A percentile compares a stretch with the other conserved stretches of the same genome.
Conservation (phyloP, 2,797 vertebrate species). For the Cichlasoma orientale region DNA sequence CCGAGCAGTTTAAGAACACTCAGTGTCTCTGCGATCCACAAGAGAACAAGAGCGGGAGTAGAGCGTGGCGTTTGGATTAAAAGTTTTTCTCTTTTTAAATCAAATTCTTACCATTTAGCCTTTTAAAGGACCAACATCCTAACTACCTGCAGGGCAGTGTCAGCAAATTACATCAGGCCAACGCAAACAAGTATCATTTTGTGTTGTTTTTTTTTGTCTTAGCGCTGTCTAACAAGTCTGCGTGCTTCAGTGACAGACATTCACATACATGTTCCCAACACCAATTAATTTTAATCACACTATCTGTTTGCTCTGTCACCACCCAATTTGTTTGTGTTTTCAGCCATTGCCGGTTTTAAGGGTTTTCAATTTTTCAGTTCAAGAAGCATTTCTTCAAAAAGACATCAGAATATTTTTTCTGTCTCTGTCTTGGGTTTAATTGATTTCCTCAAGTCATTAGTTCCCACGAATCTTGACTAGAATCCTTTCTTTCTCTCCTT, state of each 20-base stretch:
- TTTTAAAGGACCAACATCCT: background rate
- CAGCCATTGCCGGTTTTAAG: slow-evolving; percentile 58
- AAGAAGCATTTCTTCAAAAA: slow-evolving; percentile 55
- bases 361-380: slow-evolving; percentile 70
- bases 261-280: slow-evolving; percentile 12
- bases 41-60: background rate
- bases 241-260: slow-evolving; percentile 15
- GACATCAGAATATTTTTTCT: slow-evolving; percentile 34
- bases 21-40: background rate
- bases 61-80: background rate
- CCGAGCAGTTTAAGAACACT: background rate
- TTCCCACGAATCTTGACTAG: slow-evolving; percentile 23
- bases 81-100: background rate
- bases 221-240: background rate
- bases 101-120: background rate
- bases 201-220: slow-evolving; percentile 14
- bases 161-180: slow-evolving; percentile 10
- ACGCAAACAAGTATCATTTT: slow-evolving; percentile 2
- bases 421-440: slow-evolving; percentile 55
- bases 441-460: slow-evolving; percentile 70
- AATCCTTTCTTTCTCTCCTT: slow-evolving; percentile 41
- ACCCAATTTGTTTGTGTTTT: slow-evolving; percentile 64
- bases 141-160: background rate
- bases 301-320: slow-evolving; percentile 49
- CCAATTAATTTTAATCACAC: slow-evolving; percentile 52